Base-by-base conservation (phyloP, 92 coral and sea anemone species). In the Epizoanthus ramosus region DNA sequence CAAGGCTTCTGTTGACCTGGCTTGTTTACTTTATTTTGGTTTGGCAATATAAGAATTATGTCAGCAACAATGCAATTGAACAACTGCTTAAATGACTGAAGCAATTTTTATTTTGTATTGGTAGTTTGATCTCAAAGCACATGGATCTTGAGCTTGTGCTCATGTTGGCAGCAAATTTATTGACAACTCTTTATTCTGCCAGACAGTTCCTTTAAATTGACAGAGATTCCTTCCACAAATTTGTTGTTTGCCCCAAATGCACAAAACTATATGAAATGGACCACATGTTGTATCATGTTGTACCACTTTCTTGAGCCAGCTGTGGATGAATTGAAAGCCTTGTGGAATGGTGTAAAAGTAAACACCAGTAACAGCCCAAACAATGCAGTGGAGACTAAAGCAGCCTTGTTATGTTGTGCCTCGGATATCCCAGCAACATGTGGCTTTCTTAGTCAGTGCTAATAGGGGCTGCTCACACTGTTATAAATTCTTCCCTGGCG, bases 41-140 rank as follows among this genome's bases (percentile, higher is more conserved):
- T 0, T 87, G 91, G 91, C 91, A 87, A 24, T 75, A 66, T 45
- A 76, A 67, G 71, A 59, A 68, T 58, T 76, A 75, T 68, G 35
- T 87, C 4, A 87, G 87, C 75, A 84, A 87, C 74, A 87, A 87
- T 87, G 91, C 79, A 14, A 63, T 87, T 33, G 91, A 87, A 71
- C 81, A 76, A 80, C 75, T 87, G 8, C 56, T 87, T 23, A 68
- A 70, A 21, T 87, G 75, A 31, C 43, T 87, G 31, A 35, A 63
- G 31, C 73, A 65, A 9, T 63, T 81, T 39, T 64, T 87, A 2
- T 59, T 63, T 63, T 73, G 80, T 61, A 60, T 87, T 68, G 87
- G 84, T 14, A 25, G 74, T 12, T 66, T 71, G 83, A 73, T 86
- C 18, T 43, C 73, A 47, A 58, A 80, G 22, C 74, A 80, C 57